phyloP scores from a whole-genome alignment of 2,888 invertebrate genomes.

The Sphaerophoria taeniata region DNA sequence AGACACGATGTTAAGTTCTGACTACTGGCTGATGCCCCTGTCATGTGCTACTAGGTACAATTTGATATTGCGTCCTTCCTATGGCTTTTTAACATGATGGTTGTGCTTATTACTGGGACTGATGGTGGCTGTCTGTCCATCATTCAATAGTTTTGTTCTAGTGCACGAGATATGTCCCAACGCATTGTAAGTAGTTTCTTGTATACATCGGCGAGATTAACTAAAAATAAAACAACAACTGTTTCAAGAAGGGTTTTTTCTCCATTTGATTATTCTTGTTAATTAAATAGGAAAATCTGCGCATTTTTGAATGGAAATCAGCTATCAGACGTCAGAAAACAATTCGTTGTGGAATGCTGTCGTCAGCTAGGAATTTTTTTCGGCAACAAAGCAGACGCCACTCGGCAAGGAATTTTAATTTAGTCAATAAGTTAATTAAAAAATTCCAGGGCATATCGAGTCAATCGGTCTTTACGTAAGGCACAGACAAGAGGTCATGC shows the following conservation, averaged over 20 bases:
- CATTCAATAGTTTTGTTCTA: slow-evolving; percentile 7
- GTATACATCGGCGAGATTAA: slow-evolving; percentile 42
- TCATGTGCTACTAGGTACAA: slow-evolving; percentile 38
- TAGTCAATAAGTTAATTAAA: slow-evolving; percentile 62
- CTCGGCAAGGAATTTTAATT: slow-evolving; percentile 67
- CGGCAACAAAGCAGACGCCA: slow-evolving; percentile 62
- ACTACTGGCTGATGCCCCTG: slow-evolving; percentile 3
- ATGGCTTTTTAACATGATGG: slow-evolving; percentile 13
- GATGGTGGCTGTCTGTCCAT: slow-evolving; percentile 30
- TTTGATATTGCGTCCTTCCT: slow-evolving; percentile 48
- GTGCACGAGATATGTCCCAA: slow-evolving; percentile 40
- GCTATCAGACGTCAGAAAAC: slow-evolving; percentile 64
- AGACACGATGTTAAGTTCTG: not conserved
- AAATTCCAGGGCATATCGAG: slow-evolving; percentile 47
- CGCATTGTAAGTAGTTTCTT: slow-evolving; percentile 38
- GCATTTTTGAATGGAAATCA: slow-evolving; percentile 55
- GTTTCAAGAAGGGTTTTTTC: slow-evolving; percentile 31
- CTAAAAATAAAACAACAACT: slow-evolving; percentile 53
- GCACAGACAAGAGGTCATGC: not conserved
- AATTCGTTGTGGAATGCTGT: slow-evolving; percentile 65
- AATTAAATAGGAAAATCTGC: slow-evolving; percentile 50
- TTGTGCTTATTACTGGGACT: not conserved
- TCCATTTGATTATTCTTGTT: slow-evolving; percentile 23
- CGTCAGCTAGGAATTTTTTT: slow-evolving; percentile 64
- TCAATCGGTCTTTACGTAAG: slow-evolving; percentile 45